Base-by-base conservation (phyloP, 2,888 invertebrate genomes). In the Lasioglossum calceatum region DNA sequence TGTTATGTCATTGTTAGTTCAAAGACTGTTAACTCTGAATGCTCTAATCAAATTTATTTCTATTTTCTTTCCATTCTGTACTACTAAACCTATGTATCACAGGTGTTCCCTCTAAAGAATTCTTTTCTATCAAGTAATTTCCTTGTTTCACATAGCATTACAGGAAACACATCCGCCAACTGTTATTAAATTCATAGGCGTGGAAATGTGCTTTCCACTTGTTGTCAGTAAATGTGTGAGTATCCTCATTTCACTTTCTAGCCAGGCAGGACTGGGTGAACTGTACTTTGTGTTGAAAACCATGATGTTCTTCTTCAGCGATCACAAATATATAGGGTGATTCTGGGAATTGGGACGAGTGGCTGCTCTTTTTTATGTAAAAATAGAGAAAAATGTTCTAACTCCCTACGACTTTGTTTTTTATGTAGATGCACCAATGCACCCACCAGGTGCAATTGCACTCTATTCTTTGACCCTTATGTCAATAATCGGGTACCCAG, bases 161-260 rank as follows among this genome's bases (percentile, higher is more conserved):
- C 27, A 4, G 10, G 27, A 19, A 70, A 27, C 16, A 64, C 44
- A n/a, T 4, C 54, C 14, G 5, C 61, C 36, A 16, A 36, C 16
- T 67, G 44, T 71, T 74, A 72, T 81, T 83, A 81, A 39, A 73
- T 67, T 76, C 61, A 54, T 72, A 86, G 79, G 64, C 42, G 27
- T 36, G n/a, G 61, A 83, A 44, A 81, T 82, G 61, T 71, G 88
- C 88, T 90, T 88, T 89, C 79, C 81, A 87, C 84, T 74, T 84
- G 81, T 82, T 84, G 50, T 44, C 82, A 81, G 78, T 75, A 47
- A 58, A 74, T 80, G 85, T 84, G 82, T 79, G 70, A 86, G 76
- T 89, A 86, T 86, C 87, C 87, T 79, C 86, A 87, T 90, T 90
- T 90, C 85, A 90, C 90, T 90, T 90, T 90, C 90, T 90, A 90